phyloP scores from a whole-genome alignment of 1,140 invertebrate species.

The Diuraphis noxia region DNA sequence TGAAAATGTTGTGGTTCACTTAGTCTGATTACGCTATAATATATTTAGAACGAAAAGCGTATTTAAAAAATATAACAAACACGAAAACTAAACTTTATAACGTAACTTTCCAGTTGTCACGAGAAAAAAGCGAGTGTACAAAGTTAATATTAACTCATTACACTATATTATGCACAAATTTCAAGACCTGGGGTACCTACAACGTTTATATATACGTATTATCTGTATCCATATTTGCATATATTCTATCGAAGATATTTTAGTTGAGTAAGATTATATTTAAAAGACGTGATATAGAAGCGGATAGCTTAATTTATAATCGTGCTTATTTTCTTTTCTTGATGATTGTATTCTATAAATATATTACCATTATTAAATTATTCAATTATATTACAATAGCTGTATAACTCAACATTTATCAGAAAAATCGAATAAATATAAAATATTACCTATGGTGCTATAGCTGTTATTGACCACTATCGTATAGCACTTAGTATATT shows the following conservation, averaged over 20 bases:
- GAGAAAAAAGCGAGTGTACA: background rate
- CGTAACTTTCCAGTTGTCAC: background rate
- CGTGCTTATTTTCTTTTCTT: background rate
- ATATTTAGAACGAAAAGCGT: background rate
- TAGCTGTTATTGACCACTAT: too few species aligned
- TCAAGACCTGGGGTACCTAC: background rate
- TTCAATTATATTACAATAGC: background rate
- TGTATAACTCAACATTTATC: background rate
- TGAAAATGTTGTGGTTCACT: background rate
- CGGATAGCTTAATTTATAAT: background rate
- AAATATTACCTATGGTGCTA: too few species aligned
- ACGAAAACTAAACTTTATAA: too few species aligned
- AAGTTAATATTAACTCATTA: background rate
- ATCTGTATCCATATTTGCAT: background rate
- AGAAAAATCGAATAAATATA: background rate
- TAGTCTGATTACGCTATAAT: background rate
- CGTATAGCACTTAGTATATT: too few species aligned
- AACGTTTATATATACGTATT: too few species aligned
- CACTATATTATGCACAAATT: background rate
- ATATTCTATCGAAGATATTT: background rate
- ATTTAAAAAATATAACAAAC: background rate
- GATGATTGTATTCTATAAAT: background rate
- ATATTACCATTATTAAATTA: background rate
- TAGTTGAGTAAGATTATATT: background rate
- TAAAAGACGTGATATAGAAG: background rate